Evolutionary conservation across 2,113 vertebrate species (phyloP).

Genomic region (Parus major): DNA sequence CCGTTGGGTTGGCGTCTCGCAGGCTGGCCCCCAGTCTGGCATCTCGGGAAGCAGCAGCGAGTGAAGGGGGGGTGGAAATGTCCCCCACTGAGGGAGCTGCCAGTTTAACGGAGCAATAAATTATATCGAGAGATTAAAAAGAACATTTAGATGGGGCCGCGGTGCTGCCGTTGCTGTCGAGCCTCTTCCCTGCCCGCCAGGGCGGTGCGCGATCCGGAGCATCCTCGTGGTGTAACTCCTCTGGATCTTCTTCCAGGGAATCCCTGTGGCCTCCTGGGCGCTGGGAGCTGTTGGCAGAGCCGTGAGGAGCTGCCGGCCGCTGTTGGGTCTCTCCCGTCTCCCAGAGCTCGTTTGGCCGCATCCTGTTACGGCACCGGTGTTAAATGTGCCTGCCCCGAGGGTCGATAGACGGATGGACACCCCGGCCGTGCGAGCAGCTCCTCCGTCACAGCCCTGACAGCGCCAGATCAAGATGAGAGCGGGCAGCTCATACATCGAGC

Average conservation of each 20-base stretch:
- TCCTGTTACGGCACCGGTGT: background rate
- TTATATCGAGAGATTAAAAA: slow-evolving; percentile 59
- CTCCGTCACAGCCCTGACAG: slow-evolving; percentile 54
- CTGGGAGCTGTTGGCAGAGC: background rate
- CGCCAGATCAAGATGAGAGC: background rate
- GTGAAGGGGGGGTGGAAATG: background rate
- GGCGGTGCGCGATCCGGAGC: accelerated
- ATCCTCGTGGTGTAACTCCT: accelerated
- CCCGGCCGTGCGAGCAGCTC: slow-evolving; percentile 28
- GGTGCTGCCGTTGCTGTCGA: background rate
- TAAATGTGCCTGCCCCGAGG: background rate
- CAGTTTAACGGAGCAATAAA: slow-evolving; percentile 74
- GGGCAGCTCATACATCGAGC: background rate
- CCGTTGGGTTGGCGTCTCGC: slow-evolving; percentile 77
- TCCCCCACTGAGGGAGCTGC: slow-evolving; percentile 66
- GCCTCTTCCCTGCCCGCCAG: background rate
- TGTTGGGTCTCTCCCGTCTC: background rate
- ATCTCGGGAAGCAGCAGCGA: slow-evolving; percentile 75
- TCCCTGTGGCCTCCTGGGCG: background rate
- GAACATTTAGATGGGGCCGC: background rate
- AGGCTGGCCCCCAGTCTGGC: slow-evolving; percentile 82
- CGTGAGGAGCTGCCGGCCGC: background rate
- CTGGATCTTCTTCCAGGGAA: background rate
- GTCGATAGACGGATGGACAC: slow-evolving; percentile 2
- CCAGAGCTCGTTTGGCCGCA: background rate